A percentile compares a stretch with the other conserved stretches of the same genome.
Evolutionary conservation across 2,113 vertebrate species (phyloP).

Genomic region (Corynorhinus townsendii): DNA sequence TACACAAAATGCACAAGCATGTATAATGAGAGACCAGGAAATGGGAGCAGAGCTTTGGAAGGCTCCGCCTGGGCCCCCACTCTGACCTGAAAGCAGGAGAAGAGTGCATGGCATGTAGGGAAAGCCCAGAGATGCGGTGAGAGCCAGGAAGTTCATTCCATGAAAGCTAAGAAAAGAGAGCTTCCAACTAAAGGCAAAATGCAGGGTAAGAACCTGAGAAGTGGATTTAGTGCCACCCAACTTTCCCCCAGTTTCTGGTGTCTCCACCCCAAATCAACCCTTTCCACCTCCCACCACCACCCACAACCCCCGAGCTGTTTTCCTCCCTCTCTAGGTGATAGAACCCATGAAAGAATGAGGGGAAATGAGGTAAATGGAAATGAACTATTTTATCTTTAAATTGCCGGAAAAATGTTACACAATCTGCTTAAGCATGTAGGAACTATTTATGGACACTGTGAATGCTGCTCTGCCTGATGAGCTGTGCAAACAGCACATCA

Average conservation of each 20-base stretch:
- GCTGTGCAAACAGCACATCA: background rate
- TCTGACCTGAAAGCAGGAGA: background rate
- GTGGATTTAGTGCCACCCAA: background rate
- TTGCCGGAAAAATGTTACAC: background rate
- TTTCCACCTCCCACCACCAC: background rate
- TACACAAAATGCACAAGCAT: slow-evolving; percentile 69
- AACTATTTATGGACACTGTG: background rate
- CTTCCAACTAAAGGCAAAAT: background rate
- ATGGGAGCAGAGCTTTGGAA: background rate
- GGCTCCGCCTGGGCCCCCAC: too few relatives aligned
- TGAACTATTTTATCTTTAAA: background rate
- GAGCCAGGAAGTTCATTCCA: background rate
- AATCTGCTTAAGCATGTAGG: background rate
- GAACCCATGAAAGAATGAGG: background rate
- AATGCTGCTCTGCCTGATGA: background rate
- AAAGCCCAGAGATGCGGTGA: background rate
- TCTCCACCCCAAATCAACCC: background rate
- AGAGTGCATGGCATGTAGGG: rapidly evolving
- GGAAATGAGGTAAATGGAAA: background rate
- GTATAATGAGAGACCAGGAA: background rate
- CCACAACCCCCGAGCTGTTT: background rate
- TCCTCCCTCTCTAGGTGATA: background rate
- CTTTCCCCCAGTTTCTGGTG: background rate
- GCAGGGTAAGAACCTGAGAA: background rate
- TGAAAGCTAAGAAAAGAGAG: background rate